Evolutionary conservation across 2,888 invertebrate species (phyloP).

Genomic region (Lycaena phlaeas): DNA sequence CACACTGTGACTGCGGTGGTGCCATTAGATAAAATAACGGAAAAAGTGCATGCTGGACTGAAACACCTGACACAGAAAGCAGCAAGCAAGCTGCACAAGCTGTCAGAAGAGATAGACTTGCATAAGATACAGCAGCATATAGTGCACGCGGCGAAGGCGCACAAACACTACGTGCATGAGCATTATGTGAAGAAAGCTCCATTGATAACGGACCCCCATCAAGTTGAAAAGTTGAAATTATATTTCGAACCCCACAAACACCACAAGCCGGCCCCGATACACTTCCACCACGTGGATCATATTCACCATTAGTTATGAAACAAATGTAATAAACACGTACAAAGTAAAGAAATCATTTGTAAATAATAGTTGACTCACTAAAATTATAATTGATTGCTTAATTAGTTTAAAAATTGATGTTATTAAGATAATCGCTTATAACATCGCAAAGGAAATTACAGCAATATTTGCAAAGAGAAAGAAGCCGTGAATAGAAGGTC

Average conservation of each 20-base stretch:
- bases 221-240: conserved; percentile 24
- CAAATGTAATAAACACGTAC: background rate
- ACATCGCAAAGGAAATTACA: too few relatives aligned
- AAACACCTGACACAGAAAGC: conserved; percentile 29
- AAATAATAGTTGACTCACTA: too few relatives aligned
- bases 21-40: conserved; percentile 37
- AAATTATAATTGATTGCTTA: too few relatives aligned
- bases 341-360: too few relatives aligned
- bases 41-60: conserved; percentile 28
- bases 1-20: conserved; percentile 37
- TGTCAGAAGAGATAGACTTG: conserved; percentile 26
- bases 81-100: conserved; percentile 25
- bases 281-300: conserved; percentile 15
- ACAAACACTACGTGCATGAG: conserved; percentile 21
- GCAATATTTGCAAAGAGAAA: too few relatives aligned
- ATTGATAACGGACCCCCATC: conserved; percentile 22
- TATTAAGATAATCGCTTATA: too few relatives aligned
- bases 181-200: conserved; percentile 24
- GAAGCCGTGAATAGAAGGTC: too few relatives aligned
- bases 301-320: conserved; percentile 8
- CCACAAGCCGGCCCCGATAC: conserved; percentile 19
- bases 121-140: conserved; percentile 22
- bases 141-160: conserved; percentile 17
- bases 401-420: too few relatives aligned
- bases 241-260: conserved; percentile 25